Evolutionary conservation across 2,888 invertebrate species (phyloP).

Genomic region (Phyto melanocephala): DNA sequence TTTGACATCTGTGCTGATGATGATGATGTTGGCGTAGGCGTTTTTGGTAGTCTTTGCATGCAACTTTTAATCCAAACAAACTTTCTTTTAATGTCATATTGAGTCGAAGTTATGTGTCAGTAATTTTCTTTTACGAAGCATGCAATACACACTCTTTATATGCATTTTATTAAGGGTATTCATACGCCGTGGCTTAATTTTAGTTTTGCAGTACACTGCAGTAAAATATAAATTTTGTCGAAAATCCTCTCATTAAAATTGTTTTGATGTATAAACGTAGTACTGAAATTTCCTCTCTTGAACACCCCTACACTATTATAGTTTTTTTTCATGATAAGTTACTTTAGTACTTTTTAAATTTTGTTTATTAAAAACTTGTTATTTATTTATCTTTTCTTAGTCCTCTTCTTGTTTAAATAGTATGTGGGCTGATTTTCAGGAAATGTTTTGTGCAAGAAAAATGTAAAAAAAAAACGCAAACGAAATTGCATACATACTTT

Average conservation of each 20-base stretch:
- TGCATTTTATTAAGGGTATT: conserved; percentile 22
- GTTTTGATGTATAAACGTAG: too few species aligned
- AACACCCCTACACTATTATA: conserved; percentile 17
- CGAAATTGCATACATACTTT: not conserved
- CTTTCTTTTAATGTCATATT: conserved; percentile 60
- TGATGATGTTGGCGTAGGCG: conserved; percentile 50
- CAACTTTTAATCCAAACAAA: conserved; percentile 13
- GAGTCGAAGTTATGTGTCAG: conserved; percentile 58
- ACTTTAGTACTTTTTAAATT: conserved; percentile 7
- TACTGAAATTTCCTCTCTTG: not conserved
- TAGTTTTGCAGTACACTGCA: too few species aligned
- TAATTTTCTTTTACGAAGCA: conserved; percentile 16
- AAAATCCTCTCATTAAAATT: too few species aligned
- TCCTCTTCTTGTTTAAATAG: not conserved
- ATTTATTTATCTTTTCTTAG: not conserved
- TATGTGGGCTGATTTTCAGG: conserved; percentile 60
- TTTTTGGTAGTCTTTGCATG: conserved; percentile 37
- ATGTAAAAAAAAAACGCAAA: not conserved
- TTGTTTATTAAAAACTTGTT: conserved; percentile 29
- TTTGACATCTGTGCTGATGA: conserved; percentile 26
- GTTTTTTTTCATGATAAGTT: not conserved
- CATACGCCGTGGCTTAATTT: too few species aligned
- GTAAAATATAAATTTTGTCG: too few species aligned
- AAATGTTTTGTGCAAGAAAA: conserved; percentile 16
- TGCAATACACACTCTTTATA: not conserved